Conservation (phyloP, 1,140 invertebrate genomes). For the Drosophila persimilis region DNA sequence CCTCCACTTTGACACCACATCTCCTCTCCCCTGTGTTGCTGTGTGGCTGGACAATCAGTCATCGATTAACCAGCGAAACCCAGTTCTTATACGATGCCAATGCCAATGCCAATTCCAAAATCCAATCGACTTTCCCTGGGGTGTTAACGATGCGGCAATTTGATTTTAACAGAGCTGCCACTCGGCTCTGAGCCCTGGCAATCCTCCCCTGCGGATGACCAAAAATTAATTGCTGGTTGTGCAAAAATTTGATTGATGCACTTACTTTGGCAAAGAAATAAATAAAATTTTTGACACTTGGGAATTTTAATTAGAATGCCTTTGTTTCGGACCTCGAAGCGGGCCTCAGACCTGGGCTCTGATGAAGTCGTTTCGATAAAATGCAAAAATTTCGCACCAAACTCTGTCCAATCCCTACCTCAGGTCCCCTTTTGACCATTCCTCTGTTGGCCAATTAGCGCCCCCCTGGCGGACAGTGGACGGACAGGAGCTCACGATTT, state of each 20-base stretch:
- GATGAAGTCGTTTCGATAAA: constrained; percentile 57
- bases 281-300: constrained; percentile 56
- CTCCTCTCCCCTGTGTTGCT: background rate
- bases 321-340: constrained; percentile 45
- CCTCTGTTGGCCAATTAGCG: constrained; percentile 47
- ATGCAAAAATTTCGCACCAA: constrained; percentile 30
- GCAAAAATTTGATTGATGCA: constrained; percentile 72
- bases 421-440: background rate
- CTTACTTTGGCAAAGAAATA: constrained; percentile 37
- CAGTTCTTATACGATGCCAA: constrained; percentile 30
- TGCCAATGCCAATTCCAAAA: constrained; percentile 25
- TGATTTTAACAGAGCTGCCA: constrained; percentile 35
- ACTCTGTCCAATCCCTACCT: constrained; percentile 2
- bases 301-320: constrained; percentile 73
- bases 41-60: constrained; percentile 50
- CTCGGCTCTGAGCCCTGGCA: constrained; percentile 1
- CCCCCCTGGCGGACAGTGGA: constrained; percentile 9
- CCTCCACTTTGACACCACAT: background rate
- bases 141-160: constrained; percentile 59
- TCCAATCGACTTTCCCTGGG: constrained; percentile 47
- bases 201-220: constrained; percentile 1
- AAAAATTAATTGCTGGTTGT: constrained; percentile 56
- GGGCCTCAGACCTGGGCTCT: constrained; percentile 10
- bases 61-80: constrained; percentile 44
- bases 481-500: constrained; percentile 36